Base-by-base conservation (phyloP, 2,113 vertebrate species). In the Istiophorus platypterus region DNA sequence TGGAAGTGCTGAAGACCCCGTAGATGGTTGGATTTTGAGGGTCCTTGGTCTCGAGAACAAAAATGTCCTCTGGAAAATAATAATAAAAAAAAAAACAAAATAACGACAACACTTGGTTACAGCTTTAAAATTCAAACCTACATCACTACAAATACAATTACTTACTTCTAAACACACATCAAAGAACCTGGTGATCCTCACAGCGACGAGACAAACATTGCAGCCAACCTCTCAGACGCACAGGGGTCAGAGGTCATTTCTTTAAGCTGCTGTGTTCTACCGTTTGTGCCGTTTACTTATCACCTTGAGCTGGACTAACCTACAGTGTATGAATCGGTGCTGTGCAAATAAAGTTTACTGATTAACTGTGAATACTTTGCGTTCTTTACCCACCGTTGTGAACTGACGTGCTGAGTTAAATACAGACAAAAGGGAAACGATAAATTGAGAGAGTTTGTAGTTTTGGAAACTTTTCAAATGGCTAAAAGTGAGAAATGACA, bases 1-100 rank as follows among this genome's bases (percentile, higher is more conserved):
- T 97, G 88, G 97, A 96, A 0, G 96, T 95, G 0, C 95, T 96
- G 91, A 97, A 97, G 90, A 97, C 94, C 0, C 96, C 96, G 0
- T 96, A 97, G 85, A 97, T 27, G 0, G 95, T 92, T 1, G 97
- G 96, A 73, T 96, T 96, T 34, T 96, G 96, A 0, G 92, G 91
- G 22, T 97, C 96, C 45, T 96, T 95, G 0, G 95, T 96, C 80
- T 73, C 95, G 89, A 97, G 88, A 24, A 97, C 91, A 86, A 96
- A 97, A 78, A 97, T 87, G 76, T 97, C 96, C 94, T 97, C 97
- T 97, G 85, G 14, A n/a, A 49, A n/a, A 66, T 18, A 41, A 37
- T 20, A 34, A 6, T 4, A 34, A 34, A 29, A n/a, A 49, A n/a
- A 66, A 27, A 41, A 37, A 29, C n/a, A n/a, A n/a, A n/a, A n/a